Base-by-base conservation (phyloP, 92 coral and sea anemone species). In the Parazoanthus atlanticus region DNA sequence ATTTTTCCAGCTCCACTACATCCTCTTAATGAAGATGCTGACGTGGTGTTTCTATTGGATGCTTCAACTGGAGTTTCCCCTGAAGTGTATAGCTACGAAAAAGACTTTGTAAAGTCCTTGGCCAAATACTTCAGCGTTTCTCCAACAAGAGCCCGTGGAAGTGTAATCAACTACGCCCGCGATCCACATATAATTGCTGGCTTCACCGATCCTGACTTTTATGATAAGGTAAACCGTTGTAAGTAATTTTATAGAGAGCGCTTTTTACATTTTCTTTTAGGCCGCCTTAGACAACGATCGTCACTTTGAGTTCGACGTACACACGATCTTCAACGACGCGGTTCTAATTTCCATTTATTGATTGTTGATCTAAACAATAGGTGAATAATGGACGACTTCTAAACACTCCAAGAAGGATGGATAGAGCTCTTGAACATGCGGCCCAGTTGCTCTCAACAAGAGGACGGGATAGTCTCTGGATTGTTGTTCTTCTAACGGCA, bases 381-480 rank as follows among this genome's bases (percentile, higher is more conserved):
- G 78, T 83, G 33, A 83, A 83, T 16, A 69, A 29, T 69, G 86
- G 86, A 16, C 86, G 86, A 31, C 86, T 83, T 29, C 78, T 83
- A 1, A 83, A 83, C 78, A 83, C 86, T 13, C 8, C 70, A 36
- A 88, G 97, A 54, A 86, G 97, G 70, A 89, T 93, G 75, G 95
- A 94, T 88, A 87, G 88, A 29, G 95, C 95, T 21, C 81, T 94
- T 40, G 92, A 94, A 81, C 58, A 26, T 29, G 97, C 97, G 0
- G 81, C 94, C 0, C 43, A 40, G 29, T 58, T 88, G 4, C 86
- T 93, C 43, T 83, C 92, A 69, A 64, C 88, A n/a, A 79, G 66
- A 13, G 86, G 84, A 23, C 88, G 93, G 2, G 47, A 75, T 43
- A 94, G 88, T 11, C 89, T 89, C 47, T 86, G 90, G 52, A 76